phyloP scores from a whole-genome alignment of 2,113 vertebrate genomes.

The Ramphastos sulfuratus region DNA sequence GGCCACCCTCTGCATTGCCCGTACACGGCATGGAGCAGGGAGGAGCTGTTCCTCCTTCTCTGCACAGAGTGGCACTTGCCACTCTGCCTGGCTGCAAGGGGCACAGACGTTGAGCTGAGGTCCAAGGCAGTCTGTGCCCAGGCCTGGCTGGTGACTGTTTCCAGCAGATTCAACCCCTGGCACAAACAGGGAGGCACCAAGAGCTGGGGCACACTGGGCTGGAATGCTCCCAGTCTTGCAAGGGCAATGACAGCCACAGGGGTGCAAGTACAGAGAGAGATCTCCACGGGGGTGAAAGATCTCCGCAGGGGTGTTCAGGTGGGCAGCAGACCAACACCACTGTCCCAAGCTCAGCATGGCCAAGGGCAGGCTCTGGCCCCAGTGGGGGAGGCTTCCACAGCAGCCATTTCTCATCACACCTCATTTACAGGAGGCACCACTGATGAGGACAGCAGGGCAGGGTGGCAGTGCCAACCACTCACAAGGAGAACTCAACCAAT shows the following conservation, averaged over 20 bases:
- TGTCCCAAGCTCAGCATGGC: neutral
- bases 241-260: neutral
- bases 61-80: neutral
- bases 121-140: neutral
- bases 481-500: neutral
- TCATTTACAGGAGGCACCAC: neutral
- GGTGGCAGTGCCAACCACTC: neutral
- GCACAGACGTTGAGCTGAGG: neutral
- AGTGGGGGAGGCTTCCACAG: neutral
- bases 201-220: neutral
- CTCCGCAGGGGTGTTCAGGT: accelerated
- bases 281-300: accelerated
- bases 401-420: neutral
- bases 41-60: neutral
- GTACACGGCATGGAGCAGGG: accelerated
- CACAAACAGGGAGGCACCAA: neutral
- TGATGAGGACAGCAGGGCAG: neutral
- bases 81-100: neutral
- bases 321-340: accelerated
- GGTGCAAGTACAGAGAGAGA: neutral
- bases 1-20: neutral
- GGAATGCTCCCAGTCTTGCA: neutral
- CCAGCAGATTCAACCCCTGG: neutral
- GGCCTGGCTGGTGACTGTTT: neutral
- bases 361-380: accelerated